Evolutionary conservation across 2,113 vertebrate genomes (phyloP).

Genomic region (Pedetes capensis): DNA sequence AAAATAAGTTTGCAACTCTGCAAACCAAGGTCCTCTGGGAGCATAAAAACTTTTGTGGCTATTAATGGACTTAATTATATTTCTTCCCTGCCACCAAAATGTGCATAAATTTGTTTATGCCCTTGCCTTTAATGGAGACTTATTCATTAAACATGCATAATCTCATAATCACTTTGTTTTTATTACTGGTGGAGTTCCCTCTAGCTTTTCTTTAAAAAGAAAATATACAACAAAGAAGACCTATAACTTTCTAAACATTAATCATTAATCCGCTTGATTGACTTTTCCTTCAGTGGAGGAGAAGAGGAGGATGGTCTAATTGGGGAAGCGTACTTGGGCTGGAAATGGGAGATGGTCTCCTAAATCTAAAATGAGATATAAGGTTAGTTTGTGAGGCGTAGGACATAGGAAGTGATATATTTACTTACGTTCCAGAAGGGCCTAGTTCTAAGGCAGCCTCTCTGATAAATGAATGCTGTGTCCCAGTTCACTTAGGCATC

Average conservation of each 20-base stretch:
- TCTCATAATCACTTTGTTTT: slow-evolving; percentile 56
- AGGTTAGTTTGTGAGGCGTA: neutral
- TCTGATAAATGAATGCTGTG: neutral
- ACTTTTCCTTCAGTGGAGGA: neutral
- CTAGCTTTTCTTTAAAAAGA: slow-evolving; percentile 26
- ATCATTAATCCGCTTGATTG: neutral
- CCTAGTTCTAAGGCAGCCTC: neutral
- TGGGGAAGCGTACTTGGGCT: neutral
- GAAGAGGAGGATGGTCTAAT: slow-evolving; percentile 7
- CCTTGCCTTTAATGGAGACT: slow-evolving; percentile 47
- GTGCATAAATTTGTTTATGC: slow-evolving; percentile 69
- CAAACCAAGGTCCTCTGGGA: slow-evolving; percentile 63
- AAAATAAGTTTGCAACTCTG: slow-evolving; percentile 58
- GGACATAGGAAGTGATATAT: neutral
- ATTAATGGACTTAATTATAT: slow-evolving; percentile 76
- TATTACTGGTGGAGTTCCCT: slow-evolving; percentile 36
- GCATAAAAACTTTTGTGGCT: slow-evolving; percentile 61
- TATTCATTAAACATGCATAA: slow-evolving; percentile 50
- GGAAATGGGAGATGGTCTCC: neutral
- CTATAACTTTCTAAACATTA: slow-evolving; percentile 30
- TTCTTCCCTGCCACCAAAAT: slow-evolving; percentile 69
- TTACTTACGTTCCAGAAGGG: neutral
- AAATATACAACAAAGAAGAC: neutral
- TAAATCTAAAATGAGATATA: neutral
- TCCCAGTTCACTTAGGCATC: neutral